Evolutionary conservation across 2,113 vertebrate genomes (phyloP).

Genomic region (Nanger granti): DNA sequence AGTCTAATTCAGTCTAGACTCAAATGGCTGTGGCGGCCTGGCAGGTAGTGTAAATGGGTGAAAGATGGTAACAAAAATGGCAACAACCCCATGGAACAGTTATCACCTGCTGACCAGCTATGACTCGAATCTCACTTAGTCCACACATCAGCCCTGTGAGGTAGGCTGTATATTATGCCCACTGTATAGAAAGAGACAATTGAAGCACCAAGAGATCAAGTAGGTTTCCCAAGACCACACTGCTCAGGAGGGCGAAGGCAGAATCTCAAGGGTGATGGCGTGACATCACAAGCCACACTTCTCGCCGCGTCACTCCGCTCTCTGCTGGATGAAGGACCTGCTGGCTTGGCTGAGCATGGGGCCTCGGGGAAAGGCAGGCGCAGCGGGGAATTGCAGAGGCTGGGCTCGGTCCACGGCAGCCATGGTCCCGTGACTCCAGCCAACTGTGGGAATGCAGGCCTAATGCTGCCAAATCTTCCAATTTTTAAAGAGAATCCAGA

Average conservation of each 20-base stretch:
- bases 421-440: not conserved
- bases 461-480: not conserved
- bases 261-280: not conserved
- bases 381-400: not conserved
- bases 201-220: not conserved
- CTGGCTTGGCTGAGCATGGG: not conserved
- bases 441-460: not conserved
- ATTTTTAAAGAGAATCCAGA: not conserved
- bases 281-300: not conserved
- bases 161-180: not conserved
- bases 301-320: not conserved
- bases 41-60: not conserved
- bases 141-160: fast-evolving
- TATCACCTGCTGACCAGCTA: fast-evolving
- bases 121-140: not conserved
- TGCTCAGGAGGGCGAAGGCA: not conserved
- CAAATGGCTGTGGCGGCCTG: not conserved
- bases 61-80: fast-evolving
- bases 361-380: not conserved
- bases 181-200: not conserved
- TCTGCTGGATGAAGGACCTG: not conserved
- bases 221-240: not conserved
- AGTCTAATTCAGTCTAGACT: not conserved
- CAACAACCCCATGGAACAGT: not conserved
- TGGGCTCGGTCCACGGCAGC: fast-evolving